Evolutionary conservation across 2,113 vertebrate species (phyloP), one percentile per base, ranked within the genome.

Genomic region (Cercopithecus mona): DNA sequence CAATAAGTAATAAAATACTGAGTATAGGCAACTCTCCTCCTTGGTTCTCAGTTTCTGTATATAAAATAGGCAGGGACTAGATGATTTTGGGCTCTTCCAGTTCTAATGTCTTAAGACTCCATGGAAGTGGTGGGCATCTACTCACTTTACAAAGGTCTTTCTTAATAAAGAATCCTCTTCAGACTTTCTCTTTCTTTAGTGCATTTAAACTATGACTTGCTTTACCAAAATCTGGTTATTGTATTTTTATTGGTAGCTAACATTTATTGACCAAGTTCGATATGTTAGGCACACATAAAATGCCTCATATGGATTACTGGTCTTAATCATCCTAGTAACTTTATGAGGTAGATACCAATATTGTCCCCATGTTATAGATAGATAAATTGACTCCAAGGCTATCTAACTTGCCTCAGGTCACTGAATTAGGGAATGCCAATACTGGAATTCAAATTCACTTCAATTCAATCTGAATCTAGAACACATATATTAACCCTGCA

Each of bases 101-200:
- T 76, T 81, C 43, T 50, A 43, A 78, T 9, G 22, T 35, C 6
- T 48, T 78, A 78, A 40, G 25, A 85, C 6, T 85, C 40, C 57
- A 23, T 22, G 22, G 38, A 82, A 64, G 22, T 14, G 72, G 20
- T 17, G n/a, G 30, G 6, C 3, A 18, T 14, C 50, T 88, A 30
- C 66, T 93, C 50, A 75, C 8, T 61, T 27, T 82, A 40, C 48
- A 83, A 40, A 40, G 8, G 4, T 59, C 30, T 79, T 79, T 59
- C 30, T 79, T 84, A 72, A 64, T 84, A 86, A 92, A 97, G 12
- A 43, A 90, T 52, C 45, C 1, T 68, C 73, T 94, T 87, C 55
- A 92, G 52, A 92, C 79, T 96, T 94, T 72, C 20, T 92, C 12
- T 94, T 93, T 92, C 87, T 90, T 82, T 81, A 85, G 14, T 55